Percentiles rank a stretch among this genome's conserved stretches.
Conservation (phyloP, 2,797 vertebrate genomes). For the Babyrousa celebensis region DNA sequence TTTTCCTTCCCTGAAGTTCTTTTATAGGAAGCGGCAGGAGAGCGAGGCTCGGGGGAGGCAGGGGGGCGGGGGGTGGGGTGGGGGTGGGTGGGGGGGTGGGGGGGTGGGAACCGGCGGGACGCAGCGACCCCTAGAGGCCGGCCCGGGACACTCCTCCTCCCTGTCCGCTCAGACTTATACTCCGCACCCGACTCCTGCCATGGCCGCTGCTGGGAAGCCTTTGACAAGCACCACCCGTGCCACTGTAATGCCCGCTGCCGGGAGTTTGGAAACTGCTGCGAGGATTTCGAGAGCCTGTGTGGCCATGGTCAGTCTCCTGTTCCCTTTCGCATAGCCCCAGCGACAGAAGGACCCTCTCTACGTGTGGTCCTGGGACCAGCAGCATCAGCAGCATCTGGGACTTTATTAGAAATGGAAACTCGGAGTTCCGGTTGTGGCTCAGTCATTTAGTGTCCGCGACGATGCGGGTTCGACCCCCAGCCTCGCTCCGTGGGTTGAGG, state of each 20-base stretch:
- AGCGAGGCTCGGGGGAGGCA: neutral
- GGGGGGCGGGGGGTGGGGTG: neutral
- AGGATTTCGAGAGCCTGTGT: constrained; percentile 85
- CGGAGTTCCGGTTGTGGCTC: neutral
- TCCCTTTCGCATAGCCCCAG: neutral
- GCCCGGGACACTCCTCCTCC: neutral
- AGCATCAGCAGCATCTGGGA: neutral
- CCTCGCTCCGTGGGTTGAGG: too few relatives aligned
- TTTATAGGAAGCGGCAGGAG: neutral
- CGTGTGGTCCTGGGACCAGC: neutral
- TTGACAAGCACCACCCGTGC: constrained; percentile 84
- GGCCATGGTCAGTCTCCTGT: constrained; percentile 76
- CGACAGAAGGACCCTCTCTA: neutral
- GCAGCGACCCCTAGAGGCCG: neutral
- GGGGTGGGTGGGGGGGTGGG: neutral
- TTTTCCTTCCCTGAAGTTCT: constrained; percentile 67
- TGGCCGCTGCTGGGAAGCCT: constrained; percentile 89
- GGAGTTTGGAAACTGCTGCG: constrained; percentile 86
- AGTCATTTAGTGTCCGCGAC: too few relatives aligned
- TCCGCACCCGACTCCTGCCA: constrained; percentile 86
- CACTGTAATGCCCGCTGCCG: constrained; percentile 89
- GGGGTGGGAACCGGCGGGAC: fast-evolving
- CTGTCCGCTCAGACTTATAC: constrained; percentile 85
- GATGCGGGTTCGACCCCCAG: too few relatives aligned
- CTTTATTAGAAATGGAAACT: neutral